Conservation (phyloP, 2,113 vertebrate species). For the Felis chaus region DNA sequence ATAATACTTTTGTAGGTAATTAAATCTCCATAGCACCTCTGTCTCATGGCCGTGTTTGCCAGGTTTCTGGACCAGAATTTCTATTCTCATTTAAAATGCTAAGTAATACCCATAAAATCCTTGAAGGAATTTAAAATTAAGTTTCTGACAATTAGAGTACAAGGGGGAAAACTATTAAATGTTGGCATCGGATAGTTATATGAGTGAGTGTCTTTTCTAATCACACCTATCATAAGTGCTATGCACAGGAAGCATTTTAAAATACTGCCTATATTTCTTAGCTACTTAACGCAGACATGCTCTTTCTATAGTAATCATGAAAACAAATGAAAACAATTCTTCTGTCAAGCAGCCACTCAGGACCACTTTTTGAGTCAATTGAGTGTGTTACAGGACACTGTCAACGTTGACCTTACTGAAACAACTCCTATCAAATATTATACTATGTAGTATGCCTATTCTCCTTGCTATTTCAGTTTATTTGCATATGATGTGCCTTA, state of each 20-base stretch:
- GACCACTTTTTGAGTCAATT: neutral
- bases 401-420: conserved; percentile 33
- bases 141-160: conserved; percentile 31
- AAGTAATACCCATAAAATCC: neutral
- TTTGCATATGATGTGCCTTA: neutral
- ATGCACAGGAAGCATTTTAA: neutral
- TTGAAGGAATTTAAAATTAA: conserved; percentile 18
- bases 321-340: conserved; percentile 45
- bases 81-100: conserved; percentile 28
- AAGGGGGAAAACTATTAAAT: neutral
- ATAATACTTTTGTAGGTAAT: conserved; percentile 39
- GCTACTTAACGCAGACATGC: neutral
- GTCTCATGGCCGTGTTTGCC: neutral
- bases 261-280: conserved; percentile 22
- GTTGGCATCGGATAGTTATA: neutral
- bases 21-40: conserved; percentile 31
- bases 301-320: conserved; percentile 38
- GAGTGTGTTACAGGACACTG: neutral
- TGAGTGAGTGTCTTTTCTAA: neutral
- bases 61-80: conserved; percentile 41
- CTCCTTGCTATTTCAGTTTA: neutral
- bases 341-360: neutral
- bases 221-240: neutral
- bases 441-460: neutral
- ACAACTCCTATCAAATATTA: neutral